A percentile compares a stretch with the other conserved stretches of the same genome.
Conservation (phyloP, 1,140 invertebrate genomes). For the Bombus sibiricus region DNA sequence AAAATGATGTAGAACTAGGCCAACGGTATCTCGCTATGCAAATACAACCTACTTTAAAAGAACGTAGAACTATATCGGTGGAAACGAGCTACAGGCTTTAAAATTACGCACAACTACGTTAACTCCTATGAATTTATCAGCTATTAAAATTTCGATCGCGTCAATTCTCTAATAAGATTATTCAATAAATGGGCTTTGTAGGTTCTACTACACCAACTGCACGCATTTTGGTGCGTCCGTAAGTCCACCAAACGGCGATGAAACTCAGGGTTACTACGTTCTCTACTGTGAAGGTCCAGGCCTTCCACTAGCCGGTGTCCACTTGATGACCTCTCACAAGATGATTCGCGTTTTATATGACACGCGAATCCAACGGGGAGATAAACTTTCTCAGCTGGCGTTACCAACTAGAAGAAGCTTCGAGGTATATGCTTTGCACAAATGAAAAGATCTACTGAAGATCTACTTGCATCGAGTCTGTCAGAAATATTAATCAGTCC, state of each 20-base stretch:
- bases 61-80: no score
- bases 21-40: no score
- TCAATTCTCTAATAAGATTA: neutral
- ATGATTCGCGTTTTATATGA: constrained; percentile 89
- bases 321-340: constrained; percentile 87
- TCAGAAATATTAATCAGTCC: no score
- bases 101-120: no score
- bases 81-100: no score
- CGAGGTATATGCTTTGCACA: constrained; percentile 80
- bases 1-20: no score
- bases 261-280: constrained; percentile 87
- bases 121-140: no score
- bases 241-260: constrained; percentile 82
- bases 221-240: constrained; percentile 90
- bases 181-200: constrained; percentile 30
- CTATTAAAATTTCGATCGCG: no score
- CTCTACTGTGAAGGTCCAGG: constrained; percentile 91
- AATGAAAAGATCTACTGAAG: no score
- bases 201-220: constrained; percentile 89
- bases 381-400: constrained; percentile 87
- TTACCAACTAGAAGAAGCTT: constrained; percentile 89
- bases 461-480: no score
- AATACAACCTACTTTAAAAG: no score
- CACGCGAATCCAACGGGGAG: constrained; percentile 86
- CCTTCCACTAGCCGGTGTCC: constrained; percentile 89